Evolutionary conservation across 2,888 invertebrate species (phyloP).

Genomic region (Clunio marinus): DNA sequence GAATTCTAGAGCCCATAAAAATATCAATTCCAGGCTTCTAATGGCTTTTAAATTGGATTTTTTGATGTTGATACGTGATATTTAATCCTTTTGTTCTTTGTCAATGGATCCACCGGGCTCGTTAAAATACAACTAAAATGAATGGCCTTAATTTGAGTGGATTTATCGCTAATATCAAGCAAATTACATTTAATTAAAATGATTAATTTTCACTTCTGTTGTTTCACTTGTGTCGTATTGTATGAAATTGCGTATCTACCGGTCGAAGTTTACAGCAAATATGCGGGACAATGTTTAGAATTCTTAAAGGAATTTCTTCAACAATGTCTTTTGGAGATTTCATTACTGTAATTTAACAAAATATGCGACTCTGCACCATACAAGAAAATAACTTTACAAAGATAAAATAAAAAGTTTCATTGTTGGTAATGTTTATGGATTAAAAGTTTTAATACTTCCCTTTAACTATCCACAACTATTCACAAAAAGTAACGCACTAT

Average conservation of each 20-base stretch:
- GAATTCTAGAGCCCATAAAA: conserved; percentile 12
- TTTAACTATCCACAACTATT: not conserved
- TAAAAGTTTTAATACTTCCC: no score
- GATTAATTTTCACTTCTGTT: not conserved
- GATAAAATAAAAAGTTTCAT: no score
- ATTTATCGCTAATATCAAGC: conserved; percentile 22
- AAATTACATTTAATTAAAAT: conserved; percentile 27
- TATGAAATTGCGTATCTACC: not conserved
- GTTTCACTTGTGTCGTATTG: not conserved
- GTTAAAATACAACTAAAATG: conserved; percentile 5
- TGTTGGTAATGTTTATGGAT: no score
- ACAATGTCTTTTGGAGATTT: not conserved
- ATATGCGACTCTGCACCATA: no score
- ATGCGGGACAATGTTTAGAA: conserved; percentile 3
- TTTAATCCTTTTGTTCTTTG: conserved; percentile 6
- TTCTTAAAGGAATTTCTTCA: not conserved
- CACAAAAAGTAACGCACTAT: no score
- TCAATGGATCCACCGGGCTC: conserved; percentile 3
- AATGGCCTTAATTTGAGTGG: not conserved
- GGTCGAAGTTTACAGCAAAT: not conserved
- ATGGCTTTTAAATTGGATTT: conserved; percentile 27
- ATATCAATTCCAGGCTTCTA: conserved; percentile 18
- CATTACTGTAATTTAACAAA: not conserved
- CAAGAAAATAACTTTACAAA: no score
- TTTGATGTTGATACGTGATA: conserved; percentile 20